Base-by-base conservation (phyloP, 2,113 vertebrate species). In the Tonatia bakeri region DNA sequence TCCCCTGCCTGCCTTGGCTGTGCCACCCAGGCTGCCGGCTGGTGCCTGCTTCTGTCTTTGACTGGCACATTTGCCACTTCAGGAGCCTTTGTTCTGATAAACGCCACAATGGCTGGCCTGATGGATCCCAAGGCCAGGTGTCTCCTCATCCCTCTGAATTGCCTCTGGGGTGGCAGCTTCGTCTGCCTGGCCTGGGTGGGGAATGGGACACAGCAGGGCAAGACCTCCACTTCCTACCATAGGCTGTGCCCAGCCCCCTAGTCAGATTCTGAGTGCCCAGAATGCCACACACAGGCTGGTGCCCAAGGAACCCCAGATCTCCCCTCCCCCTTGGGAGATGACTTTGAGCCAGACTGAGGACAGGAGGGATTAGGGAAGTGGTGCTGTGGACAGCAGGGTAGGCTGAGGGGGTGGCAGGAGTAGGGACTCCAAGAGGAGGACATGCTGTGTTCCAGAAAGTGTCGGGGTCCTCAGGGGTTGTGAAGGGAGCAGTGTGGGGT, bases 81-180 rank as follows among this genome's bases (percentile, higher is more conserved):
- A 38, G 87, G 76, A 67, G n/a, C 17, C 56, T 47, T 69, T 50
- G 20, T 80, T 89, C 45, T 10, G 16, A 15, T 7, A 5, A 76
- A 38, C 43, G 72, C 50, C 7, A 10, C 1, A 2, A 47, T 56
- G 28, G 9, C 40, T 26, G 6, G 17, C 79, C 16, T 20, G 36
- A 7, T 43, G 47, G 67, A n/a, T 33, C 40, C 59, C 24, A 0
- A 56, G 70, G 61, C 40, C 28, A 9, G 8, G 22, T 36, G 31
- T 80, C 36, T 24, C 38, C 36, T 84, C 7, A 26, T 5, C 14
- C 8, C 13, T 47, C 59, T 82, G 20, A 38, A 7, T 47, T 5
- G 0, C 12, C 65, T 56, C 88, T 45, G 33, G 15, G 56, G 11
- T 2, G 4, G 40, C 7, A 36, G 36, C 0, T 0, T 20, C 33